These are phyloP conservation scores for Hybognathus amarus DNA, from an alignment of 2,797 vertebrate species.

Conservation along the genomic window DNA sequence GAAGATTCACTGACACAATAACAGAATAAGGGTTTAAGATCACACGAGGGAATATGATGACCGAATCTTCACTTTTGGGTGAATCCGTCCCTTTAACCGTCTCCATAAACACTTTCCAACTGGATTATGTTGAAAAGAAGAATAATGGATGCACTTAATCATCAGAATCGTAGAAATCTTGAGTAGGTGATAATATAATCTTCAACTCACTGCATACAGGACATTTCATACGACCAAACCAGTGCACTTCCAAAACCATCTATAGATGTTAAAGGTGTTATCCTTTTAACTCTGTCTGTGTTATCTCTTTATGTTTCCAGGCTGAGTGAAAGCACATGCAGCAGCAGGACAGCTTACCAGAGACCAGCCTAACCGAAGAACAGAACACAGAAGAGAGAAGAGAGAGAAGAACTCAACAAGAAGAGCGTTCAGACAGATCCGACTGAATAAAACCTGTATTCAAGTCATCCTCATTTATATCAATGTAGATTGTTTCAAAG, in stretches of 20 bases:
- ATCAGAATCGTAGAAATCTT: too few relatives aligned
- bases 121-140: not conserved
- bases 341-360: constrained; percentile 70
- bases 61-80: not conserved
- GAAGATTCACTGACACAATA: not conserved
- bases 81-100: not conserved
- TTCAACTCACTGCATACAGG: not conserved
- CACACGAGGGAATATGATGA: not conserved
- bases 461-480: too few relatives aligned
- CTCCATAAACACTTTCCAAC: not conserved
- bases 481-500: too few relatives aligned
- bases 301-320: not conserved
- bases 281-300: not conserved
- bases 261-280: not conserved
- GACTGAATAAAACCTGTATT: too few relatives aligned
- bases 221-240: not conserved
- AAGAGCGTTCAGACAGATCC: not conserved
- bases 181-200: too few relatives aligned
- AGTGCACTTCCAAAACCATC: not conserved
- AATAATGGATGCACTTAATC: too few relatives aligned
- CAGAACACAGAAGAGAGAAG: too few relatives aligned
- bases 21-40: not conserved
- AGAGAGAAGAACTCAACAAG: not conserved
- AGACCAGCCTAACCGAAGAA: constrained; percentile 47
- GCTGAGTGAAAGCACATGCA: constrained; percentile 61